Evolutionary conservation across 2,113 vertebrate species (phyloP).

Genomic region (Anthoscopus minutus): DNA sequence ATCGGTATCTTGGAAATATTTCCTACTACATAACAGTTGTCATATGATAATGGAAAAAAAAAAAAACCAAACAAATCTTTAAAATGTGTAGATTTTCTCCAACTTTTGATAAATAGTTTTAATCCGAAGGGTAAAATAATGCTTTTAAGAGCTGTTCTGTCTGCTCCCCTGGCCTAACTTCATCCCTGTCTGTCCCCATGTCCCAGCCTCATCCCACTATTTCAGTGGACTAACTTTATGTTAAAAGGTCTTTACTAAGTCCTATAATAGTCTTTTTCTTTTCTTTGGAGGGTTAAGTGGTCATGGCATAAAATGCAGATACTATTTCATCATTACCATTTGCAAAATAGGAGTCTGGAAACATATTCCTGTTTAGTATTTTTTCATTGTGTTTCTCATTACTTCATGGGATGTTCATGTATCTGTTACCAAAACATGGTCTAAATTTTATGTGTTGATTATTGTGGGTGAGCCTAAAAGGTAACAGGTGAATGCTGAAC

Average conservation of each 20-base stretch:
- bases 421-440: not conserved
- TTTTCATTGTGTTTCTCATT: not conserved
- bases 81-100: not conserved
- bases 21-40: not conserved
- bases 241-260: not conserved
- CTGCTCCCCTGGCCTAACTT: not conserved
- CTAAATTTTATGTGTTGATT: not conserved
- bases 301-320: not conserved
- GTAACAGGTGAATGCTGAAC: not conserved
- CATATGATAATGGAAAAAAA: not conserved
- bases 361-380: not conserved
- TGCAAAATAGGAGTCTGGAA: not conserved
- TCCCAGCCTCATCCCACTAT: not conserved
- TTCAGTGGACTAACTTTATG: not conserved
- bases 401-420: not conserved
- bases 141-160: not conserved
- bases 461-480: not conserved
- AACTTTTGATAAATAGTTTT: not conserved
- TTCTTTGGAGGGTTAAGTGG: not conserved
- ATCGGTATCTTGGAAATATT: not conserved
- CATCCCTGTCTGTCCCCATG: rapidly evolving
- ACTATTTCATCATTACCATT: not conserved
- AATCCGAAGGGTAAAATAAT: not conserved
- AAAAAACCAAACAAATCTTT: rapidly evolving
- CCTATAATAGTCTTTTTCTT: not conserved